Evolutionary conservation across 2,797 vertebrate species (phyloP).

Genomic region (Staurois parvus): DNA sequence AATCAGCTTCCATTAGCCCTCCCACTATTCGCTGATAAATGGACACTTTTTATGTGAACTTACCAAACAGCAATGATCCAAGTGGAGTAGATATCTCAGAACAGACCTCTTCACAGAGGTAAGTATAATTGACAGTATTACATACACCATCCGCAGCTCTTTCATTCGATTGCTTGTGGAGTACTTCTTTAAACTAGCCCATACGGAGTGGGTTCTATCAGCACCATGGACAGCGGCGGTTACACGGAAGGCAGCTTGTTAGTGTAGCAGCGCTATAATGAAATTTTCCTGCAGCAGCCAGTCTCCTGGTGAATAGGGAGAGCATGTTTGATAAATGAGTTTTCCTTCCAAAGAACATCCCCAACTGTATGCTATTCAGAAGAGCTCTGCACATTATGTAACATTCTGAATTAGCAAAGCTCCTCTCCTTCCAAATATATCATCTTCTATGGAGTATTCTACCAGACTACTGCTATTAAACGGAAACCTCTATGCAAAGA

Average conservation of each 20-base stretch:
- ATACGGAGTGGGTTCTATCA: background rate
- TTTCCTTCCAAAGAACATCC: background rate
- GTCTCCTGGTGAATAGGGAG: background rate
- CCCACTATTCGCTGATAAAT: background rate
- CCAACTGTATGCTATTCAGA: background rate
- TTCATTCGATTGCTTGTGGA: background rate
- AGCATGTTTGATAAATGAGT: background rate
- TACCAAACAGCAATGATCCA: background rate
- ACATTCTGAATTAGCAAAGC: background rate
- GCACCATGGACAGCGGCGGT: slow-evolving; percentile 8
- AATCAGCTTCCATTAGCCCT: background rate
- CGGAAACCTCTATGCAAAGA: background rate
- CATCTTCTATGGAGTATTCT: no score
- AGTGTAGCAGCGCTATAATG: background rate
- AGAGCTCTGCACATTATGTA: background rate
- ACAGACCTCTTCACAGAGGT: background rate
- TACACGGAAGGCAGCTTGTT: background rate
- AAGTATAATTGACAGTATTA: background rate
- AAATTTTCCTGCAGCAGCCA: background rate
- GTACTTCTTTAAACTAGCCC: background rate
- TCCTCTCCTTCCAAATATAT: background rate
- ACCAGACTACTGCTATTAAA: background rate
- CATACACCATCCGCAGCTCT: background rate
- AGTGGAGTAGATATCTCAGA: background rate
- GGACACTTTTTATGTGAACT: background rate